Evolutionary conservation across 2,888 invertebrate genomes (phyloP).

Genomic region (Epistrophella euchroma): DNA sequence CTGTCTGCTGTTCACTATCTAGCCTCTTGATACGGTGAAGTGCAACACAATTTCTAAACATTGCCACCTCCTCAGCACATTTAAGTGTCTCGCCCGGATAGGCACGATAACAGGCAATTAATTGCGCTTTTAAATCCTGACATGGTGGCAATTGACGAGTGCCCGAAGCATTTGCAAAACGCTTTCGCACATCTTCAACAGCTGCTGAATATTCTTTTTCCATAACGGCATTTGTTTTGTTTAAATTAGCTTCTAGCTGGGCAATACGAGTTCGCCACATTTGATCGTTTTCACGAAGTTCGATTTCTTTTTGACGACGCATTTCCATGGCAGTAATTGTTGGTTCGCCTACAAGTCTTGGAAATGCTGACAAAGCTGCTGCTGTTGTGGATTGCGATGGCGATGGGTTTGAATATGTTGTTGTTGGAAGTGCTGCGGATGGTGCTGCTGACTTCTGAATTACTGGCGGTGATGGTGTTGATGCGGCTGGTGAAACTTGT

Average conservation of each 20-base stretch:
- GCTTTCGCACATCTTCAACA: constrained; percentile 83
- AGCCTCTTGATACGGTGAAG: constrained; percentile 84
- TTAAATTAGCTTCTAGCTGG: constrained; percentile 85
- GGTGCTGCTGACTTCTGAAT: constrained; percentile 7
- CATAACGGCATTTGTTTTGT: constrained; percentile 85
- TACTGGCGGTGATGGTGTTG: constrained; percentile 47
- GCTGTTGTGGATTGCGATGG: constrained; percentile 45
- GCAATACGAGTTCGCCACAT: constrained; percentile 86
- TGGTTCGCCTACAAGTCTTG: constrained; percentile 64
- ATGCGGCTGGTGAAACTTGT: constrained; percentile 52
- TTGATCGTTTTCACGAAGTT: constrained; percentile 86
- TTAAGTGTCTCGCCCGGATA: constrained; percentile 86
- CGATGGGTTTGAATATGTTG: constrained; percentile 58
- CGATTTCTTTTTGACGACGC: constrained; percentile 85
- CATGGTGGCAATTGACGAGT: constrained; percentile 85
- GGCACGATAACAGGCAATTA: constrained; percentile 86
- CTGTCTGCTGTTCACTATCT: constrained; percentile 66
- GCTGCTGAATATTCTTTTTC: constrained; percentile 86
- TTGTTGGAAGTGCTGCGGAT: constrained; percentile 45
- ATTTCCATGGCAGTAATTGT: constrained; percentile 82
- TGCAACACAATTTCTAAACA: constrained; percentile 87
- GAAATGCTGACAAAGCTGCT: constrained; percentile 68
- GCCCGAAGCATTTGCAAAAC: constrained; percentile 82
- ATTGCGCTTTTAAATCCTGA: constrained; percentile 85
- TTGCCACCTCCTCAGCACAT: constrained; percentile 86